Base-by-base conservation (phyloP, 2,113 vertebrate species). In the Trogon surrucura region DNA sequence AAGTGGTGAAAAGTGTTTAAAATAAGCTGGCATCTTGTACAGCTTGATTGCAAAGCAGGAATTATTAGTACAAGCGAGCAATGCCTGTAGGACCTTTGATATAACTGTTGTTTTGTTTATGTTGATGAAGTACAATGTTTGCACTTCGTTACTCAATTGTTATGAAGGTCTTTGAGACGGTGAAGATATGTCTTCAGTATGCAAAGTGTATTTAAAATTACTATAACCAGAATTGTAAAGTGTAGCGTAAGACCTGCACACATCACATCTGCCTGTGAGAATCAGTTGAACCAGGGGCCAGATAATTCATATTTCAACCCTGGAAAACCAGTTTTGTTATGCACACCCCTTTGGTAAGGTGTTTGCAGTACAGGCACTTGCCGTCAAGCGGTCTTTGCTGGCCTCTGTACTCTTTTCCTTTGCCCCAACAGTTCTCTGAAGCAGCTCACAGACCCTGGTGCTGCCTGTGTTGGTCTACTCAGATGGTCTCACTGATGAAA, bases 1-100 rank as follows among this genome's bases (percentile, higher is more conserved):
- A 83, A 92, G 72, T 26, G 23, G 38, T 57, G 65, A 91, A 91
- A 89, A 84, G 51, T 48, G 32, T 84, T 95, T 89, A 91, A 95
- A 95, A 95, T 79, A 86, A 84, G 30, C 85, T 92, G 84, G 85
- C 89, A 65, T 74, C 80, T 54, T 65, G 30, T 65, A 61, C 11
- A 32, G 53, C 60, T 73, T 87, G 86, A 95, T n/a, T 74, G 89
- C 85, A 93, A 95, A 86, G 73, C 61, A 91, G 73, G 25, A 89
- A 50, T 82, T 95, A 81, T 74, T 81, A 54, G 56, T 72, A 87
- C 54, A 87, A 89, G 91, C 38, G 9, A 93, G 57, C 89, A 92
- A 65, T 64, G 83, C 65, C 91, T 84, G 64, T 34, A 96, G 91
- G 80, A 91, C 48, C 69, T 89, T 62, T 48, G 85, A 78, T 88